A percentile compares a stretch with the other conserved stretches of the same genome.
Conservation (phyloP, 2,888 invertebrate genomes). For the Leptothorax acervorum region DNA sequence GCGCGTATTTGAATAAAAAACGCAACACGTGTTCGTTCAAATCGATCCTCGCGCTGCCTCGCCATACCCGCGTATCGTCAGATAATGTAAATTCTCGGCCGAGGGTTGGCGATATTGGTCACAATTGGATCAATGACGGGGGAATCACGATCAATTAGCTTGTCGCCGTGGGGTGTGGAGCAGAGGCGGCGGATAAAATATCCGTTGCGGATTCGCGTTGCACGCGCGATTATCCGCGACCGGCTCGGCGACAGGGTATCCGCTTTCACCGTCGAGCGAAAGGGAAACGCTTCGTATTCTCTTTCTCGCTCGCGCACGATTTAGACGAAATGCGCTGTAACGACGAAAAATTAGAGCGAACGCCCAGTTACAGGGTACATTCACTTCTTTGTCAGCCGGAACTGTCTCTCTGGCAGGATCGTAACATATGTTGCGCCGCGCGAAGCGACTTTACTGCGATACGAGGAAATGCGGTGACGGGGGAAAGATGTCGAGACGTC, state of each 20-base stretch:
- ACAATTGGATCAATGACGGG: conserved; percentile 80
- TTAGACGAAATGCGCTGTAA: neutral
- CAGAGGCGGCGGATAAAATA: conserved; percentile 16
- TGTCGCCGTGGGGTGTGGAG: neutral
- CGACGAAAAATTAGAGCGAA: neutral
- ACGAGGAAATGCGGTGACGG: neutral
- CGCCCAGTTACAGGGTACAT: conserved; percentile 42
- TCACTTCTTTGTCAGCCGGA: conserved; percentile 58
- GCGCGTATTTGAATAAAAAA: neutral
- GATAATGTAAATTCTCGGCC: conserved; percentile 49
- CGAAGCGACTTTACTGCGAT: neutral
- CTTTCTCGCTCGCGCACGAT: neutral
- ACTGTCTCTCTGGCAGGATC: conserved; percentile 12
- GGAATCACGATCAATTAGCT: conserved; percentile 74
- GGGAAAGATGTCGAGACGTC: too few relatives aligned
- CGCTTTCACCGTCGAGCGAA: conserved; percentile 23
- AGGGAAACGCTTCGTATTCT: neutral
- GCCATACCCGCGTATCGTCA: neutral
- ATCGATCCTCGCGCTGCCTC: neutral
- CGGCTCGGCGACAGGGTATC: conserved; percentile 4
- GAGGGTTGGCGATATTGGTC: conserved; percentile 72
- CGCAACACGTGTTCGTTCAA: neutral
- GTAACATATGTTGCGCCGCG: conserved; percentile 60
- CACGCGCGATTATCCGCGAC: neutral
- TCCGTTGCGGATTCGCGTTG: conserved; percentile 2